Conservation (phyloP, 2,797 vertebrate species). For the Falco berigora region DNA sequence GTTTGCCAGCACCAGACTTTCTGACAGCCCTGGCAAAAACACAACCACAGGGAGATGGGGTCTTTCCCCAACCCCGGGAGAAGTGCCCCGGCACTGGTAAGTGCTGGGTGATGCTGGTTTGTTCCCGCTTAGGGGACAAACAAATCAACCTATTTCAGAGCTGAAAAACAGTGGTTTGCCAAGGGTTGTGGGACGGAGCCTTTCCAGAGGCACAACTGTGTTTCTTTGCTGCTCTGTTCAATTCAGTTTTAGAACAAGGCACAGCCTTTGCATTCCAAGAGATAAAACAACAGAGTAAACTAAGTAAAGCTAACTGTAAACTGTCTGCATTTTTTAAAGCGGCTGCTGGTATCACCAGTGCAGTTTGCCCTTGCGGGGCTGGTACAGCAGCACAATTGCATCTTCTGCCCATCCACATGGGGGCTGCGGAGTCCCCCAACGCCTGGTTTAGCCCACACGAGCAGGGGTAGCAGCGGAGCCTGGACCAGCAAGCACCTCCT, state of each 20-base stretch:
- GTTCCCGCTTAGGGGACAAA: neutral
- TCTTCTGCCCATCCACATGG: fast-evolving
- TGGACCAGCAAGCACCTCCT: fast-evolving
- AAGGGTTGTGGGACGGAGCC: neutral
- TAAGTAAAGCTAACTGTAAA: neutral
- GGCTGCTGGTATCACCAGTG: neutral
- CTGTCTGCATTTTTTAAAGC: neutral
- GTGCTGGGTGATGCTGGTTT: neutral
- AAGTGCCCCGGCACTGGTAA: neutral
- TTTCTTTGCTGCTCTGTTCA: neutral
- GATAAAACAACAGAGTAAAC: neutral
- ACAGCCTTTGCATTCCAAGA: neutral
- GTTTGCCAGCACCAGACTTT: neutral
- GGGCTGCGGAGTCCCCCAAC: neutral
- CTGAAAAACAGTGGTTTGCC: neutral
- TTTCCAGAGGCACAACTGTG: neutral
- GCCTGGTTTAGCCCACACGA: neutral
- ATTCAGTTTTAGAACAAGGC: neutral
- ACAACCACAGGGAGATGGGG: fast-evolving
- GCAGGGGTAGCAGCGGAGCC: neutral
- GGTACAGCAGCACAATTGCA: neutral
- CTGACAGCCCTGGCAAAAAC: neutral
- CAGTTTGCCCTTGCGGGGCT: neutral
- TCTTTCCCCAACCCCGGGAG: neutral
- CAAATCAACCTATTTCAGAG: too few species aligned